A percentile compares a stretch with the other conserved stretches of the same genome.
These are phyloP conservation scores for Hormaphis cornu DNA, from an alignment of 1,140 invertebrate species.

Conservation along the genomic window DNA sequence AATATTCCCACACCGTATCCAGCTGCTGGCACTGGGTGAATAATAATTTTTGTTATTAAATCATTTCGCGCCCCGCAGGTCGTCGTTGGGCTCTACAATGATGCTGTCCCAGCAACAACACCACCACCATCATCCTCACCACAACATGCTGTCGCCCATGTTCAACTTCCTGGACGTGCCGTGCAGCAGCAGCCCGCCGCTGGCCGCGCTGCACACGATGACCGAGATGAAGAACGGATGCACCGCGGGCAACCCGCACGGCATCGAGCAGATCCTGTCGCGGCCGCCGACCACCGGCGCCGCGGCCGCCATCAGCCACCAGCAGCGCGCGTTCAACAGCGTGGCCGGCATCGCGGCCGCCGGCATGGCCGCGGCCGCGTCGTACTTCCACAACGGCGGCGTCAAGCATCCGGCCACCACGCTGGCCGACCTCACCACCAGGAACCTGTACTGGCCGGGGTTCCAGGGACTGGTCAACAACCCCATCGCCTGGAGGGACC, in stretches of 20 bases:
- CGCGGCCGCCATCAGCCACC: constrained; percentile 43
- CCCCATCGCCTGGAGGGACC: constrained; percentile 77
- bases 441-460: constrained; percentile 84
- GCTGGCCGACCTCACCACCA: constrained; percentile 49
- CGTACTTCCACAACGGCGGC: constrained; percentile 38
- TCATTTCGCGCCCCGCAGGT: too few relatives aligned
- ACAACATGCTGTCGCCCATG: constrained; percentile 37
- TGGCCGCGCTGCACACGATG: constrained; percentile 88
- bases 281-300: constrained; percentile 52
- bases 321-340: constrained; percentile 53
- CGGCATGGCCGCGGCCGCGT: constrained; percentile 50
- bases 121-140: constrained; percentile 20
- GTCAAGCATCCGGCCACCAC: constrained; percentile 52
- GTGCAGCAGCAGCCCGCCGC: constrained; percentile 53
- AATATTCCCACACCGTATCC: too few relatives aligned
- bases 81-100: constrained; percentile 29
- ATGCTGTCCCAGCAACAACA: constrained; percentile 8
- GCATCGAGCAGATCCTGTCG: constrained; percentile 88
- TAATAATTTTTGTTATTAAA: too few relatives aligned
- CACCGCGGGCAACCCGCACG: constrained; percentile 73
- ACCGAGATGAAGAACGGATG: constrained; percentile 63
- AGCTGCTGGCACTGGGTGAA: too few relatives aligned
- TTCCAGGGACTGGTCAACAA: constrained; percentile 81
- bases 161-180: constrained; percentile 37
- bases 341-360: constrained; percentile 63